Evolutionary conservation across 2,888 invertebrate species (phyloP).

Genomic region (Chrysolina americana): DNA sequence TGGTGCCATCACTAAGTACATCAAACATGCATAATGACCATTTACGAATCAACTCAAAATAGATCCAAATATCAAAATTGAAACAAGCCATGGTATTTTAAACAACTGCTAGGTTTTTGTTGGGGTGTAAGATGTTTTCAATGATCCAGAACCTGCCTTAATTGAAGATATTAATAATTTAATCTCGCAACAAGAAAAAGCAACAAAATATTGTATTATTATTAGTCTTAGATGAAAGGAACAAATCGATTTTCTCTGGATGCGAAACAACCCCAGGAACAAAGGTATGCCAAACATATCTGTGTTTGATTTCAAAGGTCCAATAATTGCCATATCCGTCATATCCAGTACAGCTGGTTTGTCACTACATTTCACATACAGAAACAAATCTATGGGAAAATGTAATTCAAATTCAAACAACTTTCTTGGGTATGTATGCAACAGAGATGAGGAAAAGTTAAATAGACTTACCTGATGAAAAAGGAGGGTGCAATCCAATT

Average conservation of each 20-base stretch:
- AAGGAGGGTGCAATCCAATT: conserved; percentile 30
- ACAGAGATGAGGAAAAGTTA: conserved; percentile 34
- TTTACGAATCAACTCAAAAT: too few relatives aligned
- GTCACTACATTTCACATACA: conserved; percentile 33
- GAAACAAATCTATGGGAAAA: conserved; percentile 35
- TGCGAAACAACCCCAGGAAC: not conserved
- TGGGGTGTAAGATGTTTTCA: too few relatives aligned
- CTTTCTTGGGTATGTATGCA: conserved; percentile 8
- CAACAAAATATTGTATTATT: too few relatives aligned
- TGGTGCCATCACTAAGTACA: too few relatives aligned
- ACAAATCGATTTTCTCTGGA: not conserved
- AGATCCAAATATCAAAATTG: too few relatives aligned
- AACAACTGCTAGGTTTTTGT: too few relatives aligned
- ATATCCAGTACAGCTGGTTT: conserved; percentile 24
- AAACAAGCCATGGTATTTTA: too few relatives aligned
- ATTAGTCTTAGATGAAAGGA: too few relatives aligned
- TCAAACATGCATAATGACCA: too few relatives aligned
- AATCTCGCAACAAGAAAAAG: too few relatives aligned
- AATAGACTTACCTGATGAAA: conserved; percentile 32
- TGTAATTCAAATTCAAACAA: conserved; percentile 35
- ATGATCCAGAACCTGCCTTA: too few relatives aligned
- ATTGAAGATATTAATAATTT: too few relatives aligned
- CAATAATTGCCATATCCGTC: conserved; percentile 7
- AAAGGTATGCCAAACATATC: conserved; percentile 4
- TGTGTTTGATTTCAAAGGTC: conserved; percentile 30